These are phyloP conservation scores for Tauraco erythrolophus DNA, from an alignment of 2,113 vertebrate genomes.

Conservation along the genomic window DNA sequence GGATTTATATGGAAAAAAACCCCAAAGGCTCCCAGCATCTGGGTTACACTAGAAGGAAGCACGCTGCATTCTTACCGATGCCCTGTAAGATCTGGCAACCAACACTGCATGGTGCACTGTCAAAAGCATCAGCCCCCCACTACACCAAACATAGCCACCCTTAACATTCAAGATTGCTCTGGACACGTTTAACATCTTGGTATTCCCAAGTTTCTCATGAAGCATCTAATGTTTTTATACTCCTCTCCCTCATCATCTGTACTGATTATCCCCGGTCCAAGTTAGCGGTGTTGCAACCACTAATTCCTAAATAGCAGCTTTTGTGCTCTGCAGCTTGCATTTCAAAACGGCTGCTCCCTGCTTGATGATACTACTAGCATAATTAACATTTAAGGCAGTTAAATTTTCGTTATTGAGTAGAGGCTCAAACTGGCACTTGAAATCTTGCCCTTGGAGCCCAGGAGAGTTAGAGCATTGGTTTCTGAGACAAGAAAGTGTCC, in stretches of 20 bases:
- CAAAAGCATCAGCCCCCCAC: neutral
- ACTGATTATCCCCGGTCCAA: neutral
- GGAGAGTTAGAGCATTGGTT: neutral
- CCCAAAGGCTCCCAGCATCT: fast-evolving
- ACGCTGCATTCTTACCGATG: fast-evolving
- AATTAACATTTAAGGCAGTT: slow-evolving; percentile 19
- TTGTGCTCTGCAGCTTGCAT: neutral
- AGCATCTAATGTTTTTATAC: neutral
- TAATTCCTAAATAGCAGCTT: neutral
- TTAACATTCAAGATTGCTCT: neutral
- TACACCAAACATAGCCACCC: neutral
- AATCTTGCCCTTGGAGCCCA: slow-evolving; percentile 1
- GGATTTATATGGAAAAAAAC: neutral
- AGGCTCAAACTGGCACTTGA: neutral
- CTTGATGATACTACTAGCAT: neutral
- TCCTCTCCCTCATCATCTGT: neutral
- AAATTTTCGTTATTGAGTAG: neutral
- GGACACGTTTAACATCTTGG: neutral
- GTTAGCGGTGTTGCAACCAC: neutral
- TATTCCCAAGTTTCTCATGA: neutral
- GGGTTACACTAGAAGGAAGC: neutral
- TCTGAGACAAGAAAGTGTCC: neutral
- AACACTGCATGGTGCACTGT: neutral
- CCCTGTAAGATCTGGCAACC: neutral
- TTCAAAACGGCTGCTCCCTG: neutral